These are phyloP conservation scores for Scatophagus argus DNA, from an alignment of 2,113 vertebrate species.

Conservation along the genomic window DNA sequence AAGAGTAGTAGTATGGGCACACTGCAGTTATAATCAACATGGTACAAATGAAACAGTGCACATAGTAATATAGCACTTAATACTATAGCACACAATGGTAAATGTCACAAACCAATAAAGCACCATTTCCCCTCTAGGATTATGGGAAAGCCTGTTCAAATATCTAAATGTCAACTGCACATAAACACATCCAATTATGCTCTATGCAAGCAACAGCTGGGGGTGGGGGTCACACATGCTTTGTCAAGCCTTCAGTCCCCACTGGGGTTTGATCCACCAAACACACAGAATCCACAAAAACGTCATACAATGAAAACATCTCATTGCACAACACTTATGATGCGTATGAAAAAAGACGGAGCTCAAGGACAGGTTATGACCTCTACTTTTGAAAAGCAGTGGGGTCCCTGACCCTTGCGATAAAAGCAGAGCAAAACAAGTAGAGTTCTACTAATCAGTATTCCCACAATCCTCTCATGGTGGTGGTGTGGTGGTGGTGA, in stretches of 20 bases:
- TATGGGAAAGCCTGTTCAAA: slow-evolving; percentile 79
- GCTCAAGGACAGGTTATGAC: neutral
- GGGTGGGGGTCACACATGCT: slow-evolving; percentile 63
- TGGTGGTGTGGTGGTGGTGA: slow-evolving; percentile 30
- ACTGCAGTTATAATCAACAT: slow-evolving; percentile 32
- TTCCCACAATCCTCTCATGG: slow-evolving; percentile 37
- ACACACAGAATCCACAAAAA: slow-evolving; percentile 28
- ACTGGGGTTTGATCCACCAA: slow-evolving; percentile 45
- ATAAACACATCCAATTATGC: slow-evolving; percentile 85
- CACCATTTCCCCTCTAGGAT: slow-evolving; percentile 68
- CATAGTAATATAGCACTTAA: neutral
- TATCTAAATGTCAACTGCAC: slow-evolving; percentile 85
- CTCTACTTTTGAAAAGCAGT: neutral
- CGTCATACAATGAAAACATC: slow-evolving; percentile 14
- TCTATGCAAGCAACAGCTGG: slow-evolving; percentile 61
- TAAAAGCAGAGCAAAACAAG: slow-evolving; percentile 28
- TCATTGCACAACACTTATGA: slow-evolving; percentile 31
- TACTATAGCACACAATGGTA: slow-evolving; percentile 42
- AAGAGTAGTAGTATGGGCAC: neutral
- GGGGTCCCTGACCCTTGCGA: slow-evolving; percentile 31
- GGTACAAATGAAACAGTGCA: slow-evolving; percentile 16
- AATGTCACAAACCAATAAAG: slow-evolving; percentile 76
- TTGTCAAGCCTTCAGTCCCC: slow-evolving; percentile 64
- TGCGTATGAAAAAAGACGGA: slow-evolving; percentile 10
- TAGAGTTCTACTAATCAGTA: slow-evolving; percentile 26